These are phyloP conservation scores for Hemicentrotus pulcherrimus DNA, from an alignment of 35 echinoderm and acorn worm species.

Conservation along the genomic window DNA sequence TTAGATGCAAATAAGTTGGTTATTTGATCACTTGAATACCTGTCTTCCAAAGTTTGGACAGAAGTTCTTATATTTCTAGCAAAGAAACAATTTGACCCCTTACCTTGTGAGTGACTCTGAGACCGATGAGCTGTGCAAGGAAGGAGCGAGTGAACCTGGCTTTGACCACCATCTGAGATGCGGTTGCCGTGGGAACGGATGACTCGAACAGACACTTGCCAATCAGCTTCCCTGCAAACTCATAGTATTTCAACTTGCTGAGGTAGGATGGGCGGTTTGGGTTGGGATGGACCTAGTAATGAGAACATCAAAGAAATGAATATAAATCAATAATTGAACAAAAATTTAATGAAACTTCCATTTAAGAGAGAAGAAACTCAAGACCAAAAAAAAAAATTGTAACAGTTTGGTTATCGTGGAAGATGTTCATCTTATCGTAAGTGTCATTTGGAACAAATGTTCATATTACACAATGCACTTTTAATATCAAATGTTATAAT, in stretches of 20 bases:
- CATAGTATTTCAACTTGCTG: conserved; percentile 88
- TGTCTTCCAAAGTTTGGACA: no score
- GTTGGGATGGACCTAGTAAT: conserved; percentile 92
- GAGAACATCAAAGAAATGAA: background rate
- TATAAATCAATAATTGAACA: background rate
- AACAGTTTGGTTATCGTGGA: no score
- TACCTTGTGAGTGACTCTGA: conserved; percentile 93
- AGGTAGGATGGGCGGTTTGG: conserved; percentile 83
- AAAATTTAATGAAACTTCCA: no score
- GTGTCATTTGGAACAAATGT: no score
- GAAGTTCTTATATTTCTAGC: no score
- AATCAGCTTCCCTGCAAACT: conserved; percentile 97
- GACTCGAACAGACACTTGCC: conserved; percentile 98
- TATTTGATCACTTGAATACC: no score
- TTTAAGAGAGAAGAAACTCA: no score
- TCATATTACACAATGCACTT: no score
- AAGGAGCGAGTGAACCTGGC: conserved; percentile 93
- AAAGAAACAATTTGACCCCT: conserved; percentile 1
- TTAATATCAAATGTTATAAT: no score
- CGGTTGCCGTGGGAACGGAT: conserved; percentile 57
- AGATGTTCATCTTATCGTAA: no score
- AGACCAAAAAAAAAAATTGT: no score
- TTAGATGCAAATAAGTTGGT: no score
- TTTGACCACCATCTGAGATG: conserved; percentile 68
- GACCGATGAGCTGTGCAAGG: conserved; percentile 93